Percentiles rank a stretch among this genome's conserved stretches.
phyloP scores from a whole-genome alignment of 2,888 invertebrate species.

The Ennomos erosarius region DNA sequence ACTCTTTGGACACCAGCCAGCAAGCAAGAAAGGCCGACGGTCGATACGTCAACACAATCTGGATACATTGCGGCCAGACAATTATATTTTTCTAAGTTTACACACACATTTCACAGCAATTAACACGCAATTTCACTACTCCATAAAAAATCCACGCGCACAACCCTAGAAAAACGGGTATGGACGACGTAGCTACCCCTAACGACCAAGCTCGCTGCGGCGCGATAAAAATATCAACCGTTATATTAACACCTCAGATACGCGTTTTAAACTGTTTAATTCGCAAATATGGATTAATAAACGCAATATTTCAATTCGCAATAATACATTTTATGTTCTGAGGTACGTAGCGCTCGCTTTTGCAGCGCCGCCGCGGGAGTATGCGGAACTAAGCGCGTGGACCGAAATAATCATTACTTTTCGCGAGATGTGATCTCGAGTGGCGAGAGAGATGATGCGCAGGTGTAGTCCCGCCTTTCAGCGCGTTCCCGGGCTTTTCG shows the following conservation, averaged over 20 bases:
- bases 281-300: conserved; percentile 47
- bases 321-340: conserved; percentile 74
- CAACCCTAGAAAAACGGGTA: conserved; percentile 56
- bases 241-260: conserved; percentile 25
- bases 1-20: conserved; percentile 60
- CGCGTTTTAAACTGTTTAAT: conserved; percentile 29
- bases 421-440: conserved; percentile 83
- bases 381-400: conserved; percentile 77
- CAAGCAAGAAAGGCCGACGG: conserved; percentile 47
- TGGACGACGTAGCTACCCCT: conserved; percentile 48
- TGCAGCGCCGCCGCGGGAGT: conserved; percentile 76
- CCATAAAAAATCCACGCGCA: conserved; percentile 48
- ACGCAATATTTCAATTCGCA: conserved; percentile 60
- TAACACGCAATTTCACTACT: conserved; percentile 27
- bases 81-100: conserved; percentile 18
- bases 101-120: conserved; percentile 31
- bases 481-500: conserved; percentile 79
- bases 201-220: conserved; percentile 32
- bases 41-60: conserved; percentile 56
- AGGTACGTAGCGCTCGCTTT: conserved; percentile 68
- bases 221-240: background rate
- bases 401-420: conserved; percentile 86
- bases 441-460: conserved; percentile 78
- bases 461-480: conserved; percentile 65
- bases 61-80: conserved; percentile 31